These are phyloP conservation scores for Tylochromis polylepis DNA, from an alignment of 2,113 vertebrate species.

Conservation along the genomic window DNA sequence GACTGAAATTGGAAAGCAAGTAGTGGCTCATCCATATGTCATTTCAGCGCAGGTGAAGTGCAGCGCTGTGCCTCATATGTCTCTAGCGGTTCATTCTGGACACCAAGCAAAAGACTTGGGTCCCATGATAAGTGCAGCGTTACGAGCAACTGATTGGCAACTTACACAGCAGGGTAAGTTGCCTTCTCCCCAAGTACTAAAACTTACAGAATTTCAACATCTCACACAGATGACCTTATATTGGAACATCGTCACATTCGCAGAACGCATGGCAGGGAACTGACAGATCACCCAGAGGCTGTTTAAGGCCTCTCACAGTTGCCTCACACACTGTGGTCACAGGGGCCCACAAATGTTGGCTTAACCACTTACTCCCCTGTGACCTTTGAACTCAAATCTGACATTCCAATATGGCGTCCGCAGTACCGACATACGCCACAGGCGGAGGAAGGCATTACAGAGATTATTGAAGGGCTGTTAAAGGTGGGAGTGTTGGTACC, in stretches of 20 bases:
- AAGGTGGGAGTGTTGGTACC: background rate
- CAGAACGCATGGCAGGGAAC: background rate
- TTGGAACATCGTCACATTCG: no score
- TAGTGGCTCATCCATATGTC: background rate
- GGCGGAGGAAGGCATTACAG: background rate
- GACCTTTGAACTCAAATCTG: background rate
- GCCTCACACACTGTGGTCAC: background rate
- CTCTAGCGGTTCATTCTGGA: background rate
- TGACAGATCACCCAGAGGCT: background rate
- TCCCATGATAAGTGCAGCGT: accelerated
- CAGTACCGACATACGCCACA: background rate
- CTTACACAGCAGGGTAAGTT: accelerated
- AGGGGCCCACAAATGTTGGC: background rate
- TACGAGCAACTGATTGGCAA: background rate
- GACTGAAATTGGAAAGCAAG: background rate
- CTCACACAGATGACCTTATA: background rate
- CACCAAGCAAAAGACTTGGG: accelerated
- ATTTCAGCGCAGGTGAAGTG: background rate
- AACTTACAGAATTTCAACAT: background rate
- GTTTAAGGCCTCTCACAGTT: background rate
- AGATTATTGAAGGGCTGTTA: background rate
- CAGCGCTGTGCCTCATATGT: background rate
- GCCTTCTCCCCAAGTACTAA: background rate
- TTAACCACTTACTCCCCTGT: background rate
- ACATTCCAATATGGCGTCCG: background rate